Evolutionary conservation across 2,797 vertebrate genomes (phyloP), one percentile per base, ranked within the genome.

Genomic region (Euthynnus affinis): DNA sequence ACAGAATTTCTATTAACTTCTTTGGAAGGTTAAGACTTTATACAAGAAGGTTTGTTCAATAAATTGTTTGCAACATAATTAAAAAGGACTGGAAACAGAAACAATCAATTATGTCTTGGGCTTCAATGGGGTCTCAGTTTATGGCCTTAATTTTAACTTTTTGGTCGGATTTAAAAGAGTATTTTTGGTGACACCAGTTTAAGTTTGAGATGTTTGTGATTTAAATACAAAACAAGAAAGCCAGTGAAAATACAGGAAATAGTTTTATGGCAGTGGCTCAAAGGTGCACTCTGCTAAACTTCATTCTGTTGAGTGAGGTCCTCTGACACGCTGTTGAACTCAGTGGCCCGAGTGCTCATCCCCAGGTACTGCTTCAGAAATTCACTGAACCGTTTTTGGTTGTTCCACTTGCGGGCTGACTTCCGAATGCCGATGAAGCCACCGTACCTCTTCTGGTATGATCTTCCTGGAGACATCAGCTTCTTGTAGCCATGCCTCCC

Each of bases 291-390:
- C 73, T 70, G 72, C 85, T 95, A 97, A 78, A 97, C 95, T 74
- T 96, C 93, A 14, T 96, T 96, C 88, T 95, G 95, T 65, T 93
- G 94, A 83, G 90, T 90, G 81, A 94, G 85, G 88, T 96, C 96
- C n/a, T 94, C 92, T 56, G 93, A 95, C 76, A 95, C 22, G n/a
- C 93, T 94, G 82, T 96, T 96, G 83, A 95, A 96, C 88, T 97
- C 95, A 12, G 95, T 96, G 72, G 97, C 96, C 67, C 96, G 96
- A 55, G 96, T 86, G 76, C 94, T 96, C 96, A 98, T 97, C 66
- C 97, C 97, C 85, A 99, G 94, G 88, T 99, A 99, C 94, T 99
- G 97, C 96, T 97, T 96, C 90, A 99, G 95, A 87, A 99, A 98
- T 92, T 99, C 96, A 46, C 97, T 98, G 93, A 99, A 97, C 78